Base-by-base conservation (phyloP, 1,140 invertebrate species). In the Venustaconcha ellipsiformis region DNA sequence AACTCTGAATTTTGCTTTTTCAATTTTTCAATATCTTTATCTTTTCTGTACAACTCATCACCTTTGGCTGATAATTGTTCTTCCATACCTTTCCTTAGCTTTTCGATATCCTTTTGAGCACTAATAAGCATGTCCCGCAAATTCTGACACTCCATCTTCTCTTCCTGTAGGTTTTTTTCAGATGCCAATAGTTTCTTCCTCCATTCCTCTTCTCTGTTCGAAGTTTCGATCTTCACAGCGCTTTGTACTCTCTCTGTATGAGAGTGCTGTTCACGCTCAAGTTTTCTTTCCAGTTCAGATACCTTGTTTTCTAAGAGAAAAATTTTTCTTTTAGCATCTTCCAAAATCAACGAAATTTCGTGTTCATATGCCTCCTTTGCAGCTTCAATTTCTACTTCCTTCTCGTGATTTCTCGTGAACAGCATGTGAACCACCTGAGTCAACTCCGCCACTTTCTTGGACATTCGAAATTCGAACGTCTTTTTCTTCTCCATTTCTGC, bases 391-490 rank as follows among this genome's bases (percentile, higher is more conserved):
- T 88, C 88, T n/a, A 89, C 84, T 67, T 89, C 88, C 73, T 88
- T 89, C 72, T 89, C 88, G 68, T 89, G 88, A 73, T 89, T 89
- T 26, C 87, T 71, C 12, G 84, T 88, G 74, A 89, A 89, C 17
- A 89, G 79, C 87, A 89, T 88, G 75, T 89, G 88, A 30, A 89
- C 88, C 6, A 89, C 88, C 70, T 89, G 88, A 5, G 88, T 88
- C 56, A 89, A 78, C 77, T 89, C 88, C 6, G 88, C 88, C n/a
- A 89, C 88, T 67, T 89, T 89, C 78, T 89, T 89, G 23, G 86
- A 89, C 87, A 89, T 88, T 18, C 85, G 85, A 79, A 87, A 87
- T 20, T 89, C 87, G 69, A 88, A 88, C n/a, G 81, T 85, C 67
- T 82, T 82, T 76, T 86, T 88, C 14, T 72, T 62, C 59, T 83